Percentiles rank a stretch among this genome's conserved stretches.
Evolutionary conservation across 2,888 invertebrate genomes (phyloP).

Genomic region (Netelia fuscicornis): DNA sequence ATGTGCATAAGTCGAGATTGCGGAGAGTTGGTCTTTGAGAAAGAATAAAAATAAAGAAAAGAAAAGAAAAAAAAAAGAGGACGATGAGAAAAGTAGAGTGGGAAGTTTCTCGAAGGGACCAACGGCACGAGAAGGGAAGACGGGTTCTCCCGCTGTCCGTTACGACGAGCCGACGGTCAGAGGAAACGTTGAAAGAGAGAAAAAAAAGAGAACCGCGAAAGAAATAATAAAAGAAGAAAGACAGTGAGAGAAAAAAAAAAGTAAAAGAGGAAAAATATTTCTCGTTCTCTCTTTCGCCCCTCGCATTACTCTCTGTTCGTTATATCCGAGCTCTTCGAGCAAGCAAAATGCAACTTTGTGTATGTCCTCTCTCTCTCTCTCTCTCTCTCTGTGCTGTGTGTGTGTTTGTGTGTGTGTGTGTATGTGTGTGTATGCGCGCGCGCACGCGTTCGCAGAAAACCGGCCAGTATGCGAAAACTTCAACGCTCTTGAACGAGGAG

Average conservation of each 20-base stretch:
- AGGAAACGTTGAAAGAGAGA: slow-evolving; percentile 18
- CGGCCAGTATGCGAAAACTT: neutral
- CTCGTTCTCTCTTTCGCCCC: slow-evolving; percentile 7
- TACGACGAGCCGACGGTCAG: slow-evolving; percentile 21
- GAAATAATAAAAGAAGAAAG: neutral
- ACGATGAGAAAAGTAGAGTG: neutral
- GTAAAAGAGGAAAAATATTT: neutral
- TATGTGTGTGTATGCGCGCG: neutral
- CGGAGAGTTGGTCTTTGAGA: neutral
- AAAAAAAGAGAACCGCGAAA: neutral
- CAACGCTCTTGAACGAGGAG: neutral
- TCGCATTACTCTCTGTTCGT: neutral
- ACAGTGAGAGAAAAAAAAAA: slow-evolving; percentile 8
- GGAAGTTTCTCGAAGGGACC: neutral
- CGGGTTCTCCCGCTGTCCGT: slow-evolving; percentile 54
- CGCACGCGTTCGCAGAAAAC: neutral
- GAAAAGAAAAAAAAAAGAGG: neutral
- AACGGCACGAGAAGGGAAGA: slow-evolving; percentile 29
- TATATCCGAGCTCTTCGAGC: neutral
- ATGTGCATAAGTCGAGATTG: slow-evolving; percentile 2
- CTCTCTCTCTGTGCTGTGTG: no score
- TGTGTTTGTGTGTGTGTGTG: no score
- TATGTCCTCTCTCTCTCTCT: neutral
- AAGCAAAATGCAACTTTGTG: neutral
- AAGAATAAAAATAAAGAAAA: neutral